These are phyloP conservation scores for Lutjanus argentimaculatus DNA, from an alignment of 2,797 vertebrate genomes.

Conservation along the genomic window DNA sequence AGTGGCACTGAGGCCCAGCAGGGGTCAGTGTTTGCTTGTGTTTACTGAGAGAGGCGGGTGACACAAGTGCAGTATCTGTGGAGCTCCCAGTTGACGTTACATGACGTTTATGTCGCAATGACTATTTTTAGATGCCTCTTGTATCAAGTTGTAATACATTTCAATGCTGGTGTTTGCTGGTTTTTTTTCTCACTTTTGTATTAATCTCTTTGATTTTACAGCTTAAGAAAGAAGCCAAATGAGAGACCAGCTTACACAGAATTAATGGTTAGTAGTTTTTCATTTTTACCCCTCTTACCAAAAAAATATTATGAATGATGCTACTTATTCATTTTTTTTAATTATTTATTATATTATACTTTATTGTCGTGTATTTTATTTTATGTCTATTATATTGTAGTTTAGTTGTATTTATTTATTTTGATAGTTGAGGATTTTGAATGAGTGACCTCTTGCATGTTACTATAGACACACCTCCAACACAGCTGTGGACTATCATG, in stretches of 20 bases:
- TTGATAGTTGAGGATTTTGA: no score
- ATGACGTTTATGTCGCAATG: neutral
- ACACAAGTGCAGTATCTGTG: neutral
- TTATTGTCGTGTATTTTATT: no score
- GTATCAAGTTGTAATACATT: neutral
- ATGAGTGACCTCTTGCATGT: no score
- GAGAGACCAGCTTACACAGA: constrained; percentile 98
- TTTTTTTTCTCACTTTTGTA: constrained; percentile 26
- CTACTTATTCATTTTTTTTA: no score
- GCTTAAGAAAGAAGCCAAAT: constrained; percentile 99
- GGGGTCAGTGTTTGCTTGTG: constrained; percentile 60
- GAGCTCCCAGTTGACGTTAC: neutral
- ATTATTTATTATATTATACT: no score
- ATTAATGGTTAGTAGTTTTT: constrained; percentile 92
- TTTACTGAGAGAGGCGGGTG: neutral
- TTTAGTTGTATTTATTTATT: no score
- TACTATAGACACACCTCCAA: no score
- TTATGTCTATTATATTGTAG: no score
- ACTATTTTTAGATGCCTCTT: neutral
- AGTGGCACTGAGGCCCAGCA: constrained; percentile 51
- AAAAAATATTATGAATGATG: neutral
- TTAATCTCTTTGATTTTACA: constrained; percentile 72
- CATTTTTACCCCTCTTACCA: neutral
- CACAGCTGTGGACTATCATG: no score
- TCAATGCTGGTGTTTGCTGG: neutral